Evolutionary conservation across 2,113 vertebrate species (phyloP), one percentile per base, ranked within the genome.

Genomic region (Columba janthina): DNA sequence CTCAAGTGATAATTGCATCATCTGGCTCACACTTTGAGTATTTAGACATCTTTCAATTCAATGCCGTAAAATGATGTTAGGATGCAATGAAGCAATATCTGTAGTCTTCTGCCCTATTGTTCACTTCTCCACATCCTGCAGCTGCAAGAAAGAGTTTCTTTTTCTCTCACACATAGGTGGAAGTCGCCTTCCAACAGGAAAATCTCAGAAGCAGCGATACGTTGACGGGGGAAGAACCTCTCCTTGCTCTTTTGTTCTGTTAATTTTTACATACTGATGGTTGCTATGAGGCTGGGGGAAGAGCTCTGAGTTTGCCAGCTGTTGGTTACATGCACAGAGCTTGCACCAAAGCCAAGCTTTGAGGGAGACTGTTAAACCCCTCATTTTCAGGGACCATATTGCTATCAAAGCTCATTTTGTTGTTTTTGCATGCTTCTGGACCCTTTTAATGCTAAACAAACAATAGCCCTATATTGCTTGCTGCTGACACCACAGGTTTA

Each of bases 1-100:
- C 76, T 92, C 44, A 95, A 95, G 53, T 81, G 34, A 86, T 89
- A 89, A 79, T 84, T 95, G 73, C 86, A 89, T 89, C 72, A 87
- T 93, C 65, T 84, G 70, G n/a, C 22, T 84, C 36, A 32, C 0
- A 0, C 40, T 86, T 84, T 90, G n/a, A 57, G 25, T 93, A 69
- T 57, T 84, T 90, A 71, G 24, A 74, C 21, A 69, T 46, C 44
- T 65, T 93, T 96, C 46, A 66, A 66, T 91, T 94, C 61, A 40
- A 2, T n/a, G 56, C 40, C 56, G 19, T 44, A 34, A 89, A 92
- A 88, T 50, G 3, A 80, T 60, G 24, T 64, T 72, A 56, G 36
- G 61, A 70, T 36, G 42, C 7, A 2, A 25, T 67, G 56, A 66
- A 88, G 79, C 1, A 0, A 2, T 58, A 25, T 22, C 51, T 64